Base-by-base conservation (phyloP, 2,888 invertebrate species). In the Punctoribates punctum region DNA sequence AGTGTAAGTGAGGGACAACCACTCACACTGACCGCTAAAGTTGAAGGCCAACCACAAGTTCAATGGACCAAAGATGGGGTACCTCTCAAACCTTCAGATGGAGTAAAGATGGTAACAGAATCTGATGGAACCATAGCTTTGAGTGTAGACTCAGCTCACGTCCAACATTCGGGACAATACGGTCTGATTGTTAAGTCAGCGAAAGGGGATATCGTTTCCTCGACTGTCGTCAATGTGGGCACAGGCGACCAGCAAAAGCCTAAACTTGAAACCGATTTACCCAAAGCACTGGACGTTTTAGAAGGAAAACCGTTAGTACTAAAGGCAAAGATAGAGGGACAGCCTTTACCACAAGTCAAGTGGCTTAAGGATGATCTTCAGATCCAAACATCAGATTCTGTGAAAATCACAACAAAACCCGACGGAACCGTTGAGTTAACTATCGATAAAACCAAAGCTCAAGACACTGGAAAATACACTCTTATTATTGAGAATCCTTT, bases 381-480 rank as follows among this genome's bases (percentile, higher is more conserved):
- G 29, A 42, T 77, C 9, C 13, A 76, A 60, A 3, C 6, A 17
- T 23, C 34, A 5, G 34, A 76, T 20, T 27, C 29, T 11, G 29
- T 73, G 4, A 73, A 76, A 51, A 29, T 81, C 29, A 78, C 80
- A 1, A 86, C 89, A 4, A 87, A 88, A 78, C 90, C 92, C 0
- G 93, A 94, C 83, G 92, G 93, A 13, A 88, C 88, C 0, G 89
- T 89, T 79, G 88, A 89, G 48, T 85, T 94, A 29, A 83, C 91
- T 17, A 78, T 81, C 15, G 65, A 77, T 9, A 60, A 80, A 74
- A 90, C 90, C 0, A 85, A 84, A 0, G 86, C 89, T 0, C 87
- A 88, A 1, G 94, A 96, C 84, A 91, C 91, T n/a, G 94, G 96
- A 0, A 87, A 89, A 62, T 96, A 95, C 84, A 88, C 89, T 79